Conservation (phyloP, 2,113 vertebrate genomes). For the Notarius quadriscutis region DNA sequence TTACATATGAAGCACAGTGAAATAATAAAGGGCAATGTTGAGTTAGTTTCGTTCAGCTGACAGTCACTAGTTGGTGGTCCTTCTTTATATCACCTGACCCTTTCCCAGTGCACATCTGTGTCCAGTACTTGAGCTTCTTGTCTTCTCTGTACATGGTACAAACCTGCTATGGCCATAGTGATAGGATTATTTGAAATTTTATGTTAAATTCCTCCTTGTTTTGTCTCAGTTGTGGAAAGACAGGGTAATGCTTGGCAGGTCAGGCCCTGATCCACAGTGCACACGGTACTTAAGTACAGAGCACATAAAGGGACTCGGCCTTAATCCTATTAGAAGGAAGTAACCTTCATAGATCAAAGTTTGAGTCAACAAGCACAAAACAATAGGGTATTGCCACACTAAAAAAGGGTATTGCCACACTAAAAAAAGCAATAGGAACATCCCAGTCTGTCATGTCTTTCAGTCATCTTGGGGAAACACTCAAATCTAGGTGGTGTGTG, state of each 20-base stretch:
- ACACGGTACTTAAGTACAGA: slow-evolving; percentile 49
- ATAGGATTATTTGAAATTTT: slow-evolving; percentile 20
- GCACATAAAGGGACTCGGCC: slow-evolving; percentile 54
- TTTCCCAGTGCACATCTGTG: neutral
- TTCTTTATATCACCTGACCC: neutral
- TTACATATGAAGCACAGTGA: neutral
- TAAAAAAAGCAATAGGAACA: slow-evolving; percentile 14
- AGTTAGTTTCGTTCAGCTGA: neutral
- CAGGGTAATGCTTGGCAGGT: slow-evolving; percentile 23
- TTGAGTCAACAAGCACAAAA: slow-evolving; percentile 39
- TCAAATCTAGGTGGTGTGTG: neutral
- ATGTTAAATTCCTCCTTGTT: slow-evolving; percentile 7
- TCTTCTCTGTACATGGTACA: neutral
- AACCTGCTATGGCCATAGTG: neutral
- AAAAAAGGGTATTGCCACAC: neutral
- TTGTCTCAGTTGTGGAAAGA: slow-evolving; percentile 16
- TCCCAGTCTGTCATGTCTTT: neutral
- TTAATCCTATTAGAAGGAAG: slow-evolving; percentile 70
- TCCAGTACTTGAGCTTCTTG: neutral
- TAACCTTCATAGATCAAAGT: slow-evolving; percentile 58
- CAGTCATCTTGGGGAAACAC: neutral
- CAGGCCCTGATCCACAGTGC: slow-evolving; percentile 45
- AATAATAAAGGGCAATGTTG: neutral
- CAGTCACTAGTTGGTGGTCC: neutral
- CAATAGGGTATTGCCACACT: neutral